Base-by-base conservation (phyloP, 2,888 invertebrate genomes). In the Dryadula phaetusa region DNA sequence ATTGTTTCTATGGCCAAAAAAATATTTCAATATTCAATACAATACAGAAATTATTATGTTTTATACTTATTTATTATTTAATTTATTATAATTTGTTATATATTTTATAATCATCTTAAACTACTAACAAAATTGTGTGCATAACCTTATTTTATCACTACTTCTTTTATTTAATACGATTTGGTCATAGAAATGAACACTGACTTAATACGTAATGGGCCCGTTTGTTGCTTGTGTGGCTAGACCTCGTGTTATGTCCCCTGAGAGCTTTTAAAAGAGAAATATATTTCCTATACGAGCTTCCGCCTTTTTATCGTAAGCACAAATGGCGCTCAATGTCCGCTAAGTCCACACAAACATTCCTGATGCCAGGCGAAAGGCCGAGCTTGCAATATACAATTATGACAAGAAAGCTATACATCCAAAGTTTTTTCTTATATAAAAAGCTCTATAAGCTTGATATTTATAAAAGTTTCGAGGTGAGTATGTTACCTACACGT, bases 151-250 rank as follows among this genome's bases (percentile, higher is more conserved):
- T 46, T 61, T 49, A 52, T 47, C n/a, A 56, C 40, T 25, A 22
- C 58, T 47, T 14, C 22, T 25, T 32, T 58, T 44, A 52, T 47
- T 58, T 46, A 10, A 49, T 52, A 44, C 37, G 16, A 60, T 67
- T 72, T 73, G 77, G 77, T 75, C 77, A 74, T 77, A 74, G 74
- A 73, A 76, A 74, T 67, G 46, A 66, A 66, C 62, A 60, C 58
- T 49, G 54, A 64, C 22, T 62, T 64, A 64, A 70, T 71, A 73
- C 73, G 77, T 75, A 69, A 72, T 71, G 71, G 62, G 72, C 76
- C 72, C 72, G 74, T 71, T 70, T 75, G 74, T 74, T 70, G 77
- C 76, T 77, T 77, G 71, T 76, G 77, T 76, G 74, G 76, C 74
- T 77, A 78, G 70, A 68, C 68, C 65, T 70, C 66, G 66, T 74